Evolutionary conservation across 2,888 invertebrate genomes (phyloP), one percentile per base, ranked within the genome.

Genomic region (Rhopalosiphum nymphaeae): DNA sequence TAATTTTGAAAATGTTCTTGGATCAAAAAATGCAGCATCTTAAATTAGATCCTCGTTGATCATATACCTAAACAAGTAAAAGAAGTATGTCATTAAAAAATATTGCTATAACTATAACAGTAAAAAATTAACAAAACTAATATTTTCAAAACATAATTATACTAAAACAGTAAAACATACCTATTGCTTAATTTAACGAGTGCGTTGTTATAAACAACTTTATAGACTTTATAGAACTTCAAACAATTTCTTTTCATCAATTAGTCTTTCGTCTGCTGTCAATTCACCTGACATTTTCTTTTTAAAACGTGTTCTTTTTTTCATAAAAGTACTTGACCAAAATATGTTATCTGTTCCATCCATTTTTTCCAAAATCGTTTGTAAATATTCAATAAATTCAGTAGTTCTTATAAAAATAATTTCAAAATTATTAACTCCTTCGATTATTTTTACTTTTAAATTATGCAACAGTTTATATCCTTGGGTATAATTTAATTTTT

Each of bases 171-270:
- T 53, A 53, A 53, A 57, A 57, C 57, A 57, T 57, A 57, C 26
- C 26, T 57, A 57, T 57, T 26, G 26, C 26, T 26, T 26, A 57
- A 57, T 57, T 57, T 57, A 57, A 10, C 7, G 57, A 57, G 57
- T 2, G 57, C 26, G 7, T 57, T 57, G 57, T 57, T 57, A 57
- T 57, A 57, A 57, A 57, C 11, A 44, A 26, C 44, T 86, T 86
- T 86, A 86, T 86, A 86, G 26, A 86, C 44, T 86, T 86, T 25
- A n/a, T n/a, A n/a, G n/a, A 85, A 85, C 42, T 85, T 85, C 85
- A 86, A 86, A 86, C 11, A 25, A 44, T 86, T 86, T 86, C 44
- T 86, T 86, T 86, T 86, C 46, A 86, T 86, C 44, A 86, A 44
- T 29, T 86, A 46, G 29, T 46, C 46, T 86, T 86, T 86, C 85